These are phyloP conservation scores for Netelia virgata DNA, from an alignment of 2,888 invertebrate species.

Conservation along the genomic window DNA sequence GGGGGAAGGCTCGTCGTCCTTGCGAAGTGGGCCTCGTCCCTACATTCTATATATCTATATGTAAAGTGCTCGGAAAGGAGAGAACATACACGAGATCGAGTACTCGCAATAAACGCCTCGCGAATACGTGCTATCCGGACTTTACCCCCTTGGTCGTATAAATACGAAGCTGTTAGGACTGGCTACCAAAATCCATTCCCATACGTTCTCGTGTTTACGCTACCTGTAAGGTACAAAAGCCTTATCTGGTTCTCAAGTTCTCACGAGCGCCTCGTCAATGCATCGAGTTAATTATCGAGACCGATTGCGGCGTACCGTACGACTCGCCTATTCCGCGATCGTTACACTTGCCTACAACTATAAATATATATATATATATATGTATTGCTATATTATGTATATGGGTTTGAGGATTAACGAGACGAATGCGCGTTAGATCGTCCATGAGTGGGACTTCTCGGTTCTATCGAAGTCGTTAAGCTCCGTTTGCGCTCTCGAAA, in stretches of 20 bases:
- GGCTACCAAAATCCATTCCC: conserved; percentile 9
- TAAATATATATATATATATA: not conserved
- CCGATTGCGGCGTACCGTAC: conserved; percentile 23
- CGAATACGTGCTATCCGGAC: conserved; percentile 36
- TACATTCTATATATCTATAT: conserved; percentile 21
- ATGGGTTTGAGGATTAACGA: conserved; percentile 51
- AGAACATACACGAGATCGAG: conserved; percentile 48
- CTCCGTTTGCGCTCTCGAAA: conserved; percentile 45
- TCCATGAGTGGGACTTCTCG: conserved; percentile 29
- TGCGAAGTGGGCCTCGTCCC: conserved; percentile 67
- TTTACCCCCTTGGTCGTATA: not conserved
- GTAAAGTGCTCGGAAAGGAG: not conserved
- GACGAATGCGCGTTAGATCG: conserved; percentile 56
- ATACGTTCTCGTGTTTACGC: conserved; percentile 9
- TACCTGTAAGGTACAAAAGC: not conserved
- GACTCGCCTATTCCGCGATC: conserved; percentile 5
- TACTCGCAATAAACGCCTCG: conserved; percentile 39
- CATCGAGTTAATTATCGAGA: conserved; percentile 46
- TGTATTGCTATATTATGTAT: not conserved
- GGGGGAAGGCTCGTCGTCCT: conserved; percentile 73
- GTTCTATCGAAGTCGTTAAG: conserved; percentile 62
- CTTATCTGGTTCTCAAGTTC: conserved; percentile 37
- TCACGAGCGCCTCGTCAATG: conserved; percentile 39
- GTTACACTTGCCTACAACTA: conserved; percentile 48
- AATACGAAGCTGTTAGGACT: not conserved